These are phyloP conservation scores for Drosophila triauraria DNA, from an alignment of 1,140 invertebrate species.

Conservation along the genomic window DNA sequence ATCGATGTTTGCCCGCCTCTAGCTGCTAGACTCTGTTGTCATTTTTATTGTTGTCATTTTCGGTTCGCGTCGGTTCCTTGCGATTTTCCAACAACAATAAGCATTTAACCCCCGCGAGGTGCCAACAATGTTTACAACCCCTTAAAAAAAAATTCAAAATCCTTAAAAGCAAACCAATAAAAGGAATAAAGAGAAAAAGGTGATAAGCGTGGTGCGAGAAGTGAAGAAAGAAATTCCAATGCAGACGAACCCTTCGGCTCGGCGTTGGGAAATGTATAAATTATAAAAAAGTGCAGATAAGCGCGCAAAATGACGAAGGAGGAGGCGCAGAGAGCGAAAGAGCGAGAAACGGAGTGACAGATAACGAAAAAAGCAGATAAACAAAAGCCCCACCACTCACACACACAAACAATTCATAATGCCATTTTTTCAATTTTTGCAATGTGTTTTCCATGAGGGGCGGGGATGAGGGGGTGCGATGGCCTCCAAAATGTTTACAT, in stretches of 20 bases:
- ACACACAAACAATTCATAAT: conserved; percentile 62
- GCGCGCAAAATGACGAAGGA: conserved; percentile 64
- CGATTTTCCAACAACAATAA: conserved; percentile 2
- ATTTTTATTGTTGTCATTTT: conserved; percentile 26
- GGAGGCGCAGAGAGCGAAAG: conserved; percentile 28
- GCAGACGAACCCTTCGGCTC: conserved; percentile 51
- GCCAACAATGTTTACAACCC: conserved; percentile 26
- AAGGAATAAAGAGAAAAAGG: conserved; percentile 21
- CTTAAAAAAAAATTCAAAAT: not conserved
- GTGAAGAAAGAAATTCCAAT: conserved; percentile 69
- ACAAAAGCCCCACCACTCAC: conserved; percentile 49
- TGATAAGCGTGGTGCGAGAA: conserved; percentile 45
- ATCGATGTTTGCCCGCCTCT: not conserved
- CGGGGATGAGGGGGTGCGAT: not conserved
- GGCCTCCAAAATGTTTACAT: conserved; percentile 71
- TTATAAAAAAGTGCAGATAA: conserved; percentile 68
- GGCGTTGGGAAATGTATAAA: conserved; percentile 51
- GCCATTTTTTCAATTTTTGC: conserved; percentile 52
- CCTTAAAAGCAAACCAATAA: not conserved
- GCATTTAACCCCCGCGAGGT: conserved; percentile 27
- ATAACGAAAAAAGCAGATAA: conserved; percentile 72
- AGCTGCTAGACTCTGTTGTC: conserved; percentile 8
- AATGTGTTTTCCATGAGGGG: conserved; percentile 23
- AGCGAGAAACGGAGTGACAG: conserved; percentile 46
- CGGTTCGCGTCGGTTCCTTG: not conserved